Evolutionary conservation across 1,140 invertebrate genomes (phyloP).

Genomic region (Reticulitermes speratus): DNA sequence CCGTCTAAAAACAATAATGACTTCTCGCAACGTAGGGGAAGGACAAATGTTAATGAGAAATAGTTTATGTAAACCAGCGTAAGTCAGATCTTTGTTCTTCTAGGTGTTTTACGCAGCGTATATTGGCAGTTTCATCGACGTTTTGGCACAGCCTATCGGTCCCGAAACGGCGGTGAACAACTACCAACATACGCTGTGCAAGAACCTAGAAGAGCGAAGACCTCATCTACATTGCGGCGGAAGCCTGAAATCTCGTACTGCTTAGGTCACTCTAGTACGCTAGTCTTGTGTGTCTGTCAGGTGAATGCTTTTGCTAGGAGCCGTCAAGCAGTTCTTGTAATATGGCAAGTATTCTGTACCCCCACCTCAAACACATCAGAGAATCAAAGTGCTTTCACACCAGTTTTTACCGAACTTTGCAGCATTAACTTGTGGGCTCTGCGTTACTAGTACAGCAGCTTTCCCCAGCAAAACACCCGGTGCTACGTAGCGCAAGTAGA

Average conservation of each 20-base stretch:
- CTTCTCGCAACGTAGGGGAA: too few species aligned
- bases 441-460: not conserved
- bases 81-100: too few species aligned
- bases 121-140: too few species aligned
- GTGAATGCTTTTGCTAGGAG: not conserved
- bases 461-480: not conserved
- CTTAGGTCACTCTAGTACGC: not conserved
- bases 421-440: not conserved
- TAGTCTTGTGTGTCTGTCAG: not conserved
- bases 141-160: too few species aligned
- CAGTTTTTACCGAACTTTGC: not conserved
- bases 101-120: too few species aligned
- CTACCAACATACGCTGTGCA: too few species aligned
- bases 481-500: not conserved
- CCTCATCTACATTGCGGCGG: too few species aligned
- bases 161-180: too few species aligned
- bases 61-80: not conserved
- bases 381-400: not conserved
- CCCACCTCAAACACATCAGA: not conserved
- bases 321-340: not conserved
- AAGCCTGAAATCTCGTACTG: too few species aligned
- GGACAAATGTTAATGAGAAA: not conserved
- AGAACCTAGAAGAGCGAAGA: too few species aligned
- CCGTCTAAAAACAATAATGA: too few species aligned
- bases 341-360: not conserved